Conservation (phyloP, 1,140 invertebrate genomes). For the Chionoecetes opilio region DNA sequence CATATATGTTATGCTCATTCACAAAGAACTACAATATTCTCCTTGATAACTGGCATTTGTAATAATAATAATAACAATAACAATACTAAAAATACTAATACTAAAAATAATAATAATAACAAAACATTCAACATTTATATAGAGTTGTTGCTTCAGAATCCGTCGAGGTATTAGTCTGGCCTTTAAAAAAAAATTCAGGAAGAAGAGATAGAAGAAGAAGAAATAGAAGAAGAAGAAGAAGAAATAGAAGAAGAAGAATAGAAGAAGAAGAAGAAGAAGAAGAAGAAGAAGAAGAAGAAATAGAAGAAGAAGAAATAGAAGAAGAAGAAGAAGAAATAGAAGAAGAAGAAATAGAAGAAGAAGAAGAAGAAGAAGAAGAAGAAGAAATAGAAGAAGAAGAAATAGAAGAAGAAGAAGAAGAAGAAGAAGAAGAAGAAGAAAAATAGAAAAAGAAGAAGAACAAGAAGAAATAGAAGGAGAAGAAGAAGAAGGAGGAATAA, state of each 20-base stretch:
- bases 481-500: neutral
- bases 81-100: too few relatives aligned
- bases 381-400: too few relatives aligned
- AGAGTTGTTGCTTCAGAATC: too few relatives aligned
- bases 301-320: neutral
- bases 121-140: too few relatives aligned
- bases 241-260: neutral
- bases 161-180: too few relatives aligned
- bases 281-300: neutral
- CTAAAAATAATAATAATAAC: too few relatives aligned
- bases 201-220: neutral
- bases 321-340: neutral
- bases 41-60: too few relatives aligned
- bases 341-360: neutral
- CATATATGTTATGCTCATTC: too few relatives aligned
- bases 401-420: constrained; percentile 32
- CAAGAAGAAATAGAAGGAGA: neutral
- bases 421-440: constrained; percentile 29
- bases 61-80: too few relatives aligned
- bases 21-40: too few relatives aligned
- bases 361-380: neutral
- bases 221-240: neutral
- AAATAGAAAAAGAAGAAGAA: neutral
- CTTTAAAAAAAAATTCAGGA: too few relatives aligned
- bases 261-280: neutral